Percentiles rank a stretch among this genome's conserved stretches.
phyloP scores from a whole-genome alignment of 2,888 invertebrate genomes.

The Yponomeuta plumbellus region DNA sequence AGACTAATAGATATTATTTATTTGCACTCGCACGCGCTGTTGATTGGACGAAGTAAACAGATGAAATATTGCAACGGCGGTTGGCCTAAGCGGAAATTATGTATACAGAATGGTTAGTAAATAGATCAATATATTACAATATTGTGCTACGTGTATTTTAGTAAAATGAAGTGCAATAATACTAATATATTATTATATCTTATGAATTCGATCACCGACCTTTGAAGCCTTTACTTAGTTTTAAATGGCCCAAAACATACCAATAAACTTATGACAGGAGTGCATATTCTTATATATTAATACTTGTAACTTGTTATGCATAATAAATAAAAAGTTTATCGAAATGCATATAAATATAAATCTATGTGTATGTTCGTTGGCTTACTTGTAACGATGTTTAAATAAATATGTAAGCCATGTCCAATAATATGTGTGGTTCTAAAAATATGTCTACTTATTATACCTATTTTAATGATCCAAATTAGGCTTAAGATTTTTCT shows the following conservation, averaged over 20 bases:
- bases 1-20: slow-evolving; percentile 63
- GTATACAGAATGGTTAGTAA: slow-evolving; percentile 24
- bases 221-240: slow-evolving; percentile 54
- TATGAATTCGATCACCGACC: slow-evolving; percentile 50
- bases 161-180: slow-evolving; percentile 60
- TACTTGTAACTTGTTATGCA: slow-evolving; percentile 63
- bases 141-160: slow-evolving; percentile 37
- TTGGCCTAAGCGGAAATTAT: slow-evolving; percentile 34
- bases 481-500: slow-evolving; percentile 57
- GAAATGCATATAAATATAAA: slow-evolving; percentile 25
- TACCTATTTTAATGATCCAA: slow-evolving; percentile 36
- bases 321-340: slow-evolving; percentile 47
- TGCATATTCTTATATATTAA: slow-evolving; percentile 34
- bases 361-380: slow-evolving; percentile 52
- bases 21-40: slow-evolving; percentile 53
- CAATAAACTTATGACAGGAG: slow-evolving; percentile 48
- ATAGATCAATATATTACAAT: slow-evolving; percentile 30
- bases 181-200: slow-evolving; percentile 38
- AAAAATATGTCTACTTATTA: slow-evolving; percentile 16
- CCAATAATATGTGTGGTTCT: slow-evolving; percentile 24
- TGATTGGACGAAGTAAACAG: slow-evolving; percentile 24
- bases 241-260: slow-evolving; percentile 41
- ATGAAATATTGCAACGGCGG: slow-evolving; percentile 21
- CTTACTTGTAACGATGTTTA: slow-evolving; percentile 42
- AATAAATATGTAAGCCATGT: slow-evolving; percentile 14